Evolutionary conservation across 2,113 vertebrate species (phyloP).

Genomic region (Cinclus mexicanus): DNA sequence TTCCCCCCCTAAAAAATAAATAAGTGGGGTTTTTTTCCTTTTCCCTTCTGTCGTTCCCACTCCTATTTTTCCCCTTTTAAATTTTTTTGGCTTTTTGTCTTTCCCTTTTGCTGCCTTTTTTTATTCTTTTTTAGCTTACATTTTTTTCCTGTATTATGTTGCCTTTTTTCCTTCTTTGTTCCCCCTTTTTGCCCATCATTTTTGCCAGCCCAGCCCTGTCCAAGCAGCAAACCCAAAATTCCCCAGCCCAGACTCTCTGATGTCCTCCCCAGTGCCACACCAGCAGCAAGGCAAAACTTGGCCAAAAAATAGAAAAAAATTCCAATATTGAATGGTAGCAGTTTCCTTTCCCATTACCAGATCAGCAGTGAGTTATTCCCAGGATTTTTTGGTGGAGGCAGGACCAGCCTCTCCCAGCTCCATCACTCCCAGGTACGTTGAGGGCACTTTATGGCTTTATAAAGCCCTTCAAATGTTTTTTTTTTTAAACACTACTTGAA

Average conservation of each 20-base stretch:
- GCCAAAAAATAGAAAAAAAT: background rate
- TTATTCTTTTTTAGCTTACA: background rate
- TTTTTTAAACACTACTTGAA: conserved; percentile 63
- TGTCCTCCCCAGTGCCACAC: fast-evolving
- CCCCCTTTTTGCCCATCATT: fast-evolving
- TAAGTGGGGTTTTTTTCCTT: fast-evolving
- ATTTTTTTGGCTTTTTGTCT: background rate
- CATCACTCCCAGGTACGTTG: conserved; percentile 54
- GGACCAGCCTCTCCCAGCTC: conserved; percentile 24
- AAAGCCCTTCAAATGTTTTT: conserved; percentile 68
- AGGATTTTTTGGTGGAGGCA: background rate
- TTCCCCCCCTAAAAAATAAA: fast-evolving
- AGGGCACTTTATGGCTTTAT: conserved; percentile 70
- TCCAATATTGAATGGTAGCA: fast-evolving
- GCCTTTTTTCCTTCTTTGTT: fast-evolving
- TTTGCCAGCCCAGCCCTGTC: background rate
- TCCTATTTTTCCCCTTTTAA: background rate
- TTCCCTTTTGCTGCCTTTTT: fast-evolving
- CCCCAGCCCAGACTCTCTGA: background rate
- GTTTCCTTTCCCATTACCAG: fast-evolving
- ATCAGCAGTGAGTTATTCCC: background rate
- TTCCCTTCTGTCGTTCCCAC: background rate
- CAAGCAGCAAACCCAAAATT: background rate
- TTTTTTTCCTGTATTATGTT: background rate
- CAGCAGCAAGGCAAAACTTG: background rate